Percentiles rank a stretch among this genome's conserved stretches.
These are phyloP conservation scores for Malacoraja senta DNA, from an alignment of 2,797 vertebrate species.

Conservation along the genomic window DNA sequence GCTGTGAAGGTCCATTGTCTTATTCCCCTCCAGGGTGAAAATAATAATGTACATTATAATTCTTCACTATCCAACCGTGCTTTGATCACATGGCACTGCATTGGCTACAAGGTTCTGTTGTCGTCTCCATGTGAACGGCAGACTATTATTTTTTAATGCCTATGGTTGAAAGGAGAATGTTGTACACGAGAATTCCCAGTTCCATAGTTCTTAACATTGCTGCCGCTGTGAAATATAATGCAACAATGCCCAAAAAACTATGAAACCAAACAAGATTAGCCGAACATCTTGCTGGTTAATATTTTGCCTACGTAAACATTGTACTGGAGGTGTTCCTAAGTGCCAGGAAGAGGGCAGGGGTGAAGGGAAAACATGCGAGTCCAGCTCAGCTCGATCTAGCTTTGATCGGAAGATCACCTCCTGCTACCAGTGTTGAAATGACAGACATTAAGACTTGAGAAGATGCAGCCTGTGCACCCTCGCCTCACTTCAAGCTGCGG, in stretches of 20 bases:
- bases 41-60: neutral
- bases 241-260: neutral
- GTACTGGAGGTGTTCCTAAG: neutral
- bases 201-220: neutral
- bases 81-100: neutral
- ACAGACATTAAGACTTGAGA: neutral
- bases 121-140: neutral
- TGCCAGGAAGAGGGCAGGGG: neutral
- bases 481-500: neutral
- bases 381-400: slow-evolving; percentile 7
- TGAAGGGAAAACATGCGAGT: neutral
- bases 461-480: slow-evolving; percentile 25
- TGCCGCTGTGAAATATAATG: neutral
- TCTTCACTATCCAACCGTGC: neutral
- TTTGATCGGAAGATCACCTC: neutral
- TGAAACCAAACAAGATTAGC: neutral
- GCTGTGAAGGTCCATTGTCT: neutral
- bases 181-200: neutral
- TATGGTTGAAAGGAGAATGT: neutral
- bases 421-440: neutral
- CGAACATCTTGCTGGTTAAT: neutral
- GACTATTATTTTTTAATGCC: slow-evolving; percentile 16
- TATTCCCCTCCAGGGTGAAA: neutral
- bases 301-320: neutral
- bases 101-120: neutral